Conservation (phyloP, 1,140 invertebrate species). For the Leptopilina clavipes region DNA sequence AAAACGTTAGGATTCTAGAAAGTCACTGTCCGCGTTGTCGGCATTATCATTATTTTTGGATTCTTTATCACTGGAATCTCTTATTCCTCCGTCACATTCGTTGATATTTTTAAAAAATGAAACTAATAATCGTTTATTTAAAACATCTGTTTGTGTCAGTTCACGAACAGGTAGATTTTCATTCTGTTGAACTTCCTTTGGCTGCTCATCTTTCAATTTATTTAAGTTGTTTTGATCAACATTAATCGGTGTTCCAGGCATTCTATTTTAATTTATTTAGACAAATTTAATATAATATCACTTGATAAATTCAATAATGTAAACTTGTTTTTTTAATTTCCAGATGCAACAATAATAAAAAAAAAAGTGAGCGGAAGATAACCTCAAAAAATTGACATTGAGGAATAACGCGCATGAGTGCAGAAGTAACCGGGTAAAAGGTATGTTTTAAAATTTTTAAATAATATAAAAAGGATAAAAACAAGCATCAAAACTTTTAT, state of each 20-base stretch:
- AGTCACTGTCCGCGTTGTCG: constrained; percentile 2
- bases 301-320: constrained; percentile 45
- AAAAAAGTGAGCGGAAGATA: neutral
- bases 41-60: constrained; percentile 15
- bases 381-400: neutral
- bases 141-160: constrained; percentile 78
- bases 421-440: neutral
- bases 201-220: constrained; percentile 52
- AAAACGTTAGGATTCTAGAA: neutral
- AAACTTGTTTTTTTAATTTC: constrained; percentile 46
- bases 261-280: constrained; percentile 40
- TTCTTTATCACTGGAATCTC: constrained; percentile 32
- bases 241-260: constrained; percentile 67
- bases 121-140: constrained; percentile 79
- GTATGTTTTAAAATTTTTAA: neutral
- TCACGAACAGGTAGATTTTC: constrained; percentile 67
- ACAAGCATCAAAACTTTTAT: too few relatives aligned
- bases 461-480: too few relatives aligned
- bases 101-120: constrained; percentile 78
- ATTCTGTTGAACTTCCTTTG: constrained; percentile 48
- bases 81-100: constrained; percentile 62
- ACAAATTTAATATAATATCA: neutral
- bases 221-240: constrained; percentile 51
- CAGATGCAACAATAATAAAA: constrained; percentile 34
- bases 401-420: neutral